Base-by-base conservation (phyloP, 2,113 vertebrate species). In the Psophia crepitans region DNA sequence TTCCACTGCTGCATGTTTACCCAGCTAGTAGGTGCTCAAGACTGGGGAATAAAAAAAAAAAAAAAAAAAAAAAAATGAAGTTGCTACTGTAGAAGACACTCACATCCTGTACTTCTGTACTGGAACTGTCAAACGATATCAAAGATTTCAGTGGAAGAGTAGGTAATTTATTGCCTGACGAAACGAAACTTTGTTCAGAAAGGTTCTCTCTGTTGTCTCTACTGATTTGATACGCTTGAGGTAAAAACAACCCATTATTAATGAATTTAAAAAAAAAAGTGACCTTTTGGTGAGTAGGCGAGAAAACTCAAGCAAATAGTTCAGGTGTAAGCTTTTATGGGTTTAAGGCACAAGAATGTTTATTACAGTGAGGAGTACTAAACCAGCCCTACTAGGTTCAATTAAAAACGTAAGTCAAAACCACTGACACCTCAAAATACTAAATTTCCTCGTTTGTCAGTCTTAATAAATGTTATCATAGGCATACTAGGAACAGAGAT, bases 261-360 rank as follows among this genome's bases (percentile, higher is more conserved):
- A 73, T 10, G 8, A 94, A 73, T 37, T n/a, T n/a, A n/a, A n/a
- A 21, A 51, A 82, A 51, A 56, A 54, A 9, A 14, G 13, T 63
- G 7, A 10, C n/a, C n/a, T 87, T 87, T 76, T 57, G 21, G 19
- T 69, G 57, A 91, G 39, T 35, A 27, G 54, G 20, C 44, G 22
- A 91, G 21, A 90, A 90, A 86, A 37, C 21, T 12, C 16, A 92
- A 87, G 32, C 28, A 78, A 77, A 53, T 33, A 46, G 13, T 80
- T 83, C 7, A 69, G 23, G 12, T 87, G 60, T 33, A 89, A 88
- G 51, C 41, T 76, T 88, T 74, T 75, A 82, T 80, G 76, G 48
- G 13, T 93, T 76, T 90, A 96, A 93, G 82, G 85, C 85, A 96
- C 75, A 88, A 64, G 41, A 90, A 89, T 57, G 3, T 46, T 79